These are phyloP conservation scores for Coccyzus lansbergi DNA, from an alignment of 2,797 vertebrate genomes.

Conservation along the genomic window DNA sequence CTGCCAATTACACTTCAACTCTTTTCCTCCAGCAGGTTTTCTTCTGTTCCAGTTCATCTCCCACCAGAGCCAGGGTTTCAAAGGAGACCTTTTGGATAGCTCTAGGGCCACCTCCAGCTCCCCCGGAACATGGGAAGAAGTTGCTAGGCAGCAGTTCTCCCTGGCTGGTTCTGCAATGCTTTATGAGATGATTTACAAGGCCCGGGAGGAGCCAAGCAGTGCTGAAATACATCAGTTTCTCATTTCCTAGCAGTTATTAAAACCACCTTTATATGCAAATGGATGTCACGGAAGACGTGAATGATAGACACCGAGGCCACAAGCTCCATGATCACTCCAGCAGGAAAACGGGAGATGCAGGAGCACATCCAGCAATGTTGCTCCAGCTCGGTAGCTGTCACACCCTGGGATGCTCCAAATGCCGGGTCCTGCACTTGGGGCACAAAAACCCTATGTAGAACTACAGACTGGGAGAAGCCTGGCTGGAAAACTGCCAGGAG, in stretches of 20 bases:
- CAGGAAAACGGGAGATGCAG: neutral
- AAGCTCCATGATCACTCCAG: rapidly evolving
- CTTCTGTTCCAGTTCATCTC: slow-evolving; percentile 11
- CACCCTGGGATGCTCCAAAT: no score
- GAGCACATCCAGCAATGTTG: no score
- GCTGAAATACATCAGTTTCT: slow-evolving; percentile 65
- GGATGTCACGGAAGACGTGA: rapidly evolving
- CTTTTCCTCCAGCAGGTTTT: neutral
- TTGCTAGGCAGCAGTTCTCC: slow-evolving; percentile 53
- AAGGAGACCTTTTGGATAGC: slow-evolving; percentile 21
- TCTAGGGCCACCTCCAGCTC: neutral
- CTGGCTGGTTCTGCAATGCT: slow-evolving; percentile 37
- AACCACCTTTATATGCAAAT: slow-evolving; percentile 35
- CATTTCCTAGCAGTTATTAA: slow-evolving; percentile 9
- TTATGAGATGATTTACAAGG: slow-evolving; percentile 49
- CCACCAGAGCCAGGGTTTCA: neutral
- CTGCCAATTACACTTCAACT: slow-evolving; percentile 46
- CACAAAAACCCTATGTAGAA: no score
- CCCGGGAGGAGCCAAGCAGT: slow-evolving; percentile 35
- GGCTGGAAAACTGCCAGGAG: no score
- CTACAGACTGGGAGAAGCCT: no score
- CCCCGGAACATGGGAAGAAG: neutral
- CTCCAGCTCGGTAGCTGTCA: no score
- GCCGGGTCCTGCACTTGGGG: no score
- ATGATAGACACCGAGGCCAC: neutral